Evolutionary conservation across 2,888 invertebrate species (phyloP), one percentile per base, ranked within the genome.

Genomic region (Sarcophaga subvicina): DNA sequence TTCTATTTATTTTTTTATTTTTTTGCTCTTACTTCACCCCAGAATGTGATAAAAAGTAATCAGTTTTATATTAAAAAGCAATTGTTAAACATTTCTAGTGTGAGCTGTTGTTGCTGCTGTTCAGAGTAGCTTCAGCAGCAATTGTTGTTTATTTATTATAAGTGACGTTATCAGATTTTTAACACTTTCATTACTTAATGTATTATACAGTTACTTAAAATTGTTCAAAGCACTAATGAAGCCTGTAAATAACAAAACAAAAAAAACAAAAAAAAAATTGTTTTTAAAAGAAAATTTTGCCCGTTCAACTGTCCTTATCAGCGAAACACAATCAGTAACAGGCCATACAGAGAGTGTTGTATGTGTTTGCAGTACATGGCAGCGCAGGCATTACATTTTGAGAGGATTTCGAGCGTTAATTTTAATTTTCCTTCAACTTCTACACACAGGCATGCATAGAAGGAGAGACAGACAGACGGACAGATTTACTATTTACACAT

Each of bases 141-240:
- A 83, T 79, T 79, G 78, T 78, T 83, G 79, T 75, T 80, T 84
- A 76, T 77, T 80, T 80, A 71, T 84, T 80, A 84, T 71, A 76
- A 83, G 77, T 86, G 86, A 81, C 83, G 78, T 81, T 88, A 88
- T 88, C 88, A 83, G 88, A 85, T 85, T 85, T 83, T 88, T 83
- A 88, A 88, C 83, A 85, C 87, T 87, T 87, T 87, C 87, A 83
- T 87, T 87, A 83, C 80, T 79, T 84, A 75, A 84, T 82, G 79
- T 79, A 22, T 54, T 63, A 66, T 25, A 71, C 77, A 78, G 79
- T 83, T 73, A 80, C 70, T 86, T 86, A 78, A 80, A 72, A 86
- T 80, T 83, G 77, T 70, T 83, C 72, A 80, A 59, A 60, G 72
- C 73, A 67, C 80, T 86, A 86, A 83, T 86, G 80, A 80, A 83